phyloP scores from a whole-genome alignment of 2,797 vertebrate genomes.

The Sebastes oblongus region DNA sequence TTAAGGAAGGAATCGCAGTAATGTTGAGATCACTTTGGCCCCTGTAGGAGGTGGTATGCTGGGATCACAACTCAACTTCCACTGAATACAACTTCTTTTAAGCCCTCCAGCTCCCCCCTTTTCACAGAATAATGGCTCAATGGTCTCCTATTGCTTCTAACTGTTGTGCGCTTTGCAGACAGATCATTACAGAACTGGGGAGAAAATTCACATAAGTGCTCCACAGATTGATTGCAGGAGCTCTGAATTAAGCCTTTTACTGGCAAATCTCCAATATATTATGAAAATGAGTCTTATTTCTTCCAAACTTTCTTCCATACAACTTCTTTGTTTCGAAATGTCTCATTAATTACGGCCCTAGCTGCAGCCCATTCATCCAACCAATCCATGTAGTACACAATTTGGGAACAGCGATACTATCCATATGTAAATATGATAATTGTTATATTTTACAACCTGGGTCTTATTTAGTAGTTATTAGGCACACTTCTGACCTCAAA shows the following conservation, averaged over 20 bases:
- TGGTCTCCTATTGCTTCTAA: background rate
- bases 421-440: background rate
- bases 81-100: conserved; percentile 10
- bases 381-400: background rate
- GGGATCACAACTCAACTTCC: conserved; percentile 21
- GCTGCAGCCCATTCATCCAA: background rate
- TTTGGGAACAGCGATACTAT: background rate
- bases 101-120: conserved; percentile 21
- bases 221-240: background rate
- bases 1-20: conserved; percentile 20
- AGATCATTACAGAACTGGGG: background rate
- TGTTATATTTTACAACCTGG: background rate
- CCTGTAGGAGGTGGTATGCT: conserved; percentile 7
- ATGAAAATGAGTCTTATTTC: background rate
- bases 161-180: background rate
- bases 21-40: conserved; percentile 32
- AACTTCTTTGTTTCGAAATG: background rate
- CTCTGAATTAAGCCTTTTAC: background rate
- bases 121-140: conserved; percentile 25
- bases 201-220: background rate
- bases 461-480: background rate
- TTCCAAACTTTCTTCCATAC: background rate
- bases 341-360: background rate
- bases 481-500: too few species aligned
- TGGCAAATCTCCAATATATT: background rate